These are phyloP conservation scores for Prunella strophiata DNA, from an alignment of 2,797 vertebrate species.

Conservation along the genomic window DNA sequence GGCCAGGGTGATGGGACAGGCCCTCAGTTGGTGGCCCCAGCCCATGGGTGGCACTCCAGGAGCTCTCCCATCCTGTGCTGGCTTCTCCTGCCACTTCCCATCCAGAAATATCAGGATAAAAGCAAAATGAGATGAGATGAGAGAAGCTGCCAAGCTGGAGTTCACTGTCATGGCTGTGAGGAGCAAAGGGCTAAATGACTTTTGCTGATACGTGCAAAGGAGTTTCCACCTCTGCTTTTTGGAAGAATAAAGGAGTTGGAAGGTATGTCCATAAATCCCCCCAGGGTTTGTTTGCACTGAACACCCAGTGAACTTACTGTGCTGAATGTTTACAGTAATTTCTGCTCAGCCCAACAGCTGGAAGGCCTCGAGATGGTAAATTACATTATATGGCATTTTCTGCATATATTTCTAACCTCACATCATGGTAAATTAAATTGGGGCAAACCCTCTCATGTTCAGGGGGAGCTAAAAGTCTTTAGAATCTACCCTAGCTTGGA, in stretches of 20 bases:
- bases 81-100: background rate
- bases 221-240: background rate
- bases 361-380: background rate
- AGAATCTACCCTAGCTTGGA: background rate
- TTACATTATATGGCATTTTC: background rate
- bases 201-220: background rate
- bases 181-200: background rate
- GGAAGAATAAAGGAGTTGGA: background rate
- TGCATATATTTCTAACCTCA: background rate
- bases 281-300: background rate
- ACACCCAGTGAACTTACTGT: background rate
- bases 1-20: background rate
- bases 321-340: background rate
- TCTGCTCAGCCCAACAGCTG: background rate
- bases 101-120: background rate
- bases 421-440: background rate
- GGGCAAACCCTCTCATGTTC: background rate
- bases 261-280: background rate
- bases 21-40: background rate
- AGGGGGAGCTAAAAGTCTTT: background rate
- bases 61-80: background rate
- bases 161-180: background rate
- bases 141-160: background rate
- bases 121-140: background rate
- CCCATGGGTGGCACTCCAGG: background rate